Evolutionary conservation across 2,113 vertebrate species (phyloP), one percentile per base, ranked within the genome.

Genomic region (Zosterops borbonicus): DNA sequence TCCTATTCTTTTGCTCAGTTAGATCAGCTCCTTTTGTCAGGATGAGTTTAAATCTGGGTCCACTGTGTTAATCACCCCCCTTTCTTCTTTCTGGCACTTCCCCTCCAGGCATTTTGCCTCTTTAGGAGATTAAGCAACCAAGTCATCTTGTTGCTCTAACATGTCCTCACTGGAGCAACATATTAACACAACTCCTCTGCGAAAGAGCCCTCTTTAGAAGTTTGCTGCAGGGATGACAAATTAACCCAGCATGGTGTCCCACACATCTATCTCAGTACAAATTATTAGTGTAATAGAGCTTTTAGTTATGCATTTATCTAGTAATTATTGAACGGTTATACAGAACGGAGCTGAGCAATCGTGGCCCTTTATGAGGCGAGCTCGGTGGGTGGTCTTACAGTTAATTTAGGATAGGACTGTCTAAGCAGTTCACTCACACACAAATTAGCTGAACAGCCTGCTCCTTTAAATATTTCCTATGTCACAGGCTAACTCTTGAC

Each of bases 221-320:
- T 97, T 97, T 97, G 97, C 98, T 97, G 97, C 62, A 49, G 97
- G 97, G 97, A 97, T 97, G 97, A 97, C 97, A 98, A 98, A 98
- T 98, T 98, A 98, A 98, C 98, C 96, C 97, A 96, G 98, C 97
- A 97, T 98, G 98, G 94, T 95, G 97, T 97, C 96, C 95, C 96
- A 97, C 97, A 97, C 97, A 98, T 97, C 98, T 97, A 98, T 98
- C 97, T 97, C 96, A 50, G 95, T 97, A 97, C 97, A 97, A 98
- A 98, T 98, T 98, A 98, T 98, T 98, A 97, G 97, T 96, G 97
- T 98, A 98, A 98, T 98, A 97, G 98, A 98, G 97, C 97, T 98
- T 98, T 98, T 98, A 98, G 97, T 98, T 97, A 98, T 98, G 98
- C 97, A 97, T 98, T 98, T 98, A 98, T 97, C 97, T 97, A 95